phyloP scores from a whole-genome alignment of 1,140 invertebrate genomes.

The Drosophila subpulchrella region DNA sequence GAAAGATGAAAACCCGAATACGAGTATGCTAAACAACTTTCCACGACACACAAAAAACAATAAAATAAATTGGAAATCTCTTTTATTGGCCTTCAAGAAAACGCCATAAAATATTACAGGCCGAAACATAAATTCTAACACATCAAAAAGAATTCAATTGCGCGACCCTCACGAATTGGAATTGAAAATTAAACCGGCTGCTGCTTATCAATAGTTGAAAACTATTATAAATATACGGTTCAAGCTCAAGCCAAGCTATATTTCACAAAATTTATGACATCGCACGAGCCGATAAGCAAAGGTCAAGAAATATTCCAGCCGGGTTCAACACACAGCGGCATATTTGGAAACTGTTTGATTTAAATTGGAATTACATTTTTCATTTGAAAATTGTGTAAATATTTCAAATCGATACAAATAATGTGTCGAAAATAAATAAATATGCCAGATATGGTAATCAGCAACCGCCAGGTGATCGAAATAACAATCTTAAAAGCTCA shows the following conservation, averaged over 20 bases:
- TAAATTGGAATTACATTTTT: slow-evolving; percentile 71
- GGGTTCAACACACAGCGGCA: slow-evolving; percentile 7
- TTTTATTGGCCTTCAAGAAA: slow-evolving; percentile 39
- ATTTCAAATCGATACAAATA: slow-evolving; percentile 65
- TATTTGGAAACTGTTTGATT: slow-evolving; percentile 54
- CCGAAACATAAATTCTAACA: slow-evolving; percentile 41
- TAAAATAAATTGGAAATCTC: slow-evolving; percentile 33
- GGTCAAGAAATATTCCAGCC: slow-evolving; percentile 15
- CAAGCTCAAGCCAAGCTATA: slow-evolving; percentile 64
- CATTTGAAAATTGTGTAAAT: slow-evolving; percentile 70
- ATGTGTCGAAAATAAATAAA: slow-evolving; percentile 70
- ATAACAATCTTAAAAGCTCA: slow-evolving; percentile 51
- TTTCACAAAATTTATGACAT: slow-evolving; percentile 64
- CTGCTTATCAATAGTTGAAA: slow-evolving; percentile 56
- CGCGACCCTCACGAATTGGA: slow-evolving; percentile 16
- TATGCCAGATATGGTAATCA: slow-evolving; percentile 41
- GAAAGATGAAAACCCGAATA: slow-evolving; percentile 25
- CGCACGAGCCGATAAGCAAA: slow-evolving; percentile 56
- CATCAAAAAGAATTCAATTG: slow-evolving; percentile 33
- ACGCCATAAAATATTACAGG: slow-evolving; percentile 51
- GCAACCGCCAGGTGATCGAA: slow-evolving; percentile 30
- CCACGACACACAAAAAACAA: slow-evolving; percentile 18
- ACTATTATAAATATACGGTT: slow-evolving; percentile 51
- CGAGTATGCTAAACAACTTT: slow-evolving; percentile 58
- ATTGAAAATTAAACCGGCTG: slow-evolving; percentile 48